A percentile compares a stretch with the other conserved stretches of the same genome.
Conservation (phyloP, 2,888 invertebrate species). For the Cerastis leucographa region DNA sequence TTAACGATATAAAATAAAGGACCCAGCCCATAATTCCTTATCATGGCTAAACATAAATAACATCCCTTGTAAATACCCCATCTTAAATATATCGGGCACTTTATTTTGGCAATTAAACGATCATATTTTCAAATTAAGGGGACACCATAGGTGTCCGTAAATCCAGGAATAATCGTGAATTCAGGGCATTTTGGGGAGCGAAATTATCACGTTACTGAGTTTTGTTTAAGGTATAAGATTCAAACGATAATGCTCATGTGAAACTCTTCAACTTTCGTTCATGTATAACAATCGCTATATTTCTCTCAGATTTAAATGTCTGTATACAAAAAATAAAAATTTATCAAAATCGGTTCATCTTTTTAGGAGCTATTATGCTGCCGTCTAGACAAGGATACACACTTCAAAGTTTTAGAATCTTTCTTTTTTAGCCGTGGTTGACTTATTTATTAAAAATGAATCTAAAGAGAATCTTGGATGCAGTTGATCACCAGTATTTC, state of each 20-base stretch:
- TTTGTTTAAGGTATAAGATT: slow-evolving; percentile 49
- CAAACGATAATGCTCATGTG: slow-evolving; percentile 16
- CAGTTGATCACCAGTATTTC: neutral
- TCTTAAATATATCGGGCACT: slow-evolving; percentile 67
- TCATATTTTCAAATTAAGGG: slow-evolving; percentile 88
- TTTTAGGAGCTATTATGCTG: no score
- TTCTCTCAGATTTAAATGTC: neutral
- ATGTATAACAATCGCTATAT: neutral
- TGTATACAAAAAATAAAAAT: no score
- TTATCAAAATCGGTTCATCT: no score
- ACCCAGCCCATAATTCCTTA: slow-evolving; percentile 69
- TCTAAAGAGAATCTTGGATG: neutral
- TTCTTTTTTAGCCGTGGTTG: no score
- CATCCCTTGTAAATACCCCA: slow-evolving; percentile 70
- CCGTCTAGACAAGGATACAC: no score
- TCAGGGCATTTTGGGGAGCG: slow-evolving; percentile 76
- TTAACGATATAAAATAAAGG: slow-evolving; percentile 62
- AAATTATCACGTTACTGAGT: slow-evolving; percentile 77
- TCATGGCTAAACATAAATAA: slow-evolving; percentile 74
- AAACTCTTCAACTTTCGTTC: neutral
- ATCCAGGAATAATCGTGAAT: slow-evolving; percentile 85
- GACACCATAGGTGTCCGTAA: slow-evolving; percentile 80
- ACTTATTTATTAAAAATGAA: neutral
- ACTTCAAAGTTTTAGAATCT: no score
- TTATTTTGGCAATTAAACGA: slow-evolving; percentile 81